Evolutionary conservation across 1,140 invertebrate genomes (phyloP).

Genomic region (Philotrypesis tridentata): DNA sequence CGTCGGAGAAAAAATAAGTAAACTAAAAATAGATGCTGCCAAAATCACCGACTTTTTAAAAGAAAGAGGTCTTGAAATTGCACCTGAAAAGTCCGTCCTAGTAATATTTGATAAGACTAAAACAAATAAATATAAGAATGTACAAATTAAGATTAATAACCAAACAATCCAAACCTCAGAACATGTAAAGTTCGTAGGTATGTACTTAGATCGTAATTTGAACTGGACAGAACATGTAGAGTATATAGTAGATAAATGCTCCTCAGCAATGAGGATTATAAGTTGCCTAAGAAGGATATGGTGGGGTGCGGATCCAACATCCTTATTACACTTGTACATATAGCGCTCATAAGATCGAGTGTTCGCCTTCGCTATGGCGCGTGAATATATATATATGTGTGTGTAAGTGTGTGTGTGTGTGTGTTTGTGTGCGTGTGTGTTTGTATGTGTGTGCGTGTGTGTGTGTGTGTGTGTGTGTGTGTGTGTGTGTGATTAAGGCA

Average conservation of each 20-base stretch:
- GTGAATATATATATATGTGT: too few relatives aligned
- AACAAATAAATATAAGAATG: background rate
- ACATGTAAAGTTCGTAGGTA: background rate
- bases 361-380: too few relatives aligned
- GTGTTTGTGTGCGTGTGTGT: too few relatives aligned
- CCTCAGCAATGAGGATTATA: background rate
- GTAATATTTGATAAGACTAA: slow-evolving; percentile 29
- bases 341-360: too few relatives aligned
- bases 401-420: too few relatives aligned
- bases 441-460: too few relatives aligned
- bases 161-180: background rate
- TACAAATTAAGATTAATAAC: slow-evolving; percentile 24
- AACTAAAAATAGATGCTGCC: background rate
- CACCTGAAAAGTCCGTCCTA: slow-evolving; percentile 37
- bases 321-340: too few relatives aligned
- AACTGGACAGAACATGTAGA: background rate
- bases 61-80: slow-evolving; percentile 11
- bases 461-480: too few relatives aligned
- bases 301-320: too few relatives aligned
- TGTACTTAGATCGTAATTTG: background rate
- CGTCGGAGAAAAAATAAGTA: too few relatives aligned
- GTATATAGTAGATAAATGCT: background rate
- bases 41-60: background rate
- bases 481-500: too few relatives aligned
- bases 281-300: too few relatives aligned